phyloP scores from a whole-genome alignment of 2,888 invertebrate genomes.

The Synergus umbraculus region DNA sequence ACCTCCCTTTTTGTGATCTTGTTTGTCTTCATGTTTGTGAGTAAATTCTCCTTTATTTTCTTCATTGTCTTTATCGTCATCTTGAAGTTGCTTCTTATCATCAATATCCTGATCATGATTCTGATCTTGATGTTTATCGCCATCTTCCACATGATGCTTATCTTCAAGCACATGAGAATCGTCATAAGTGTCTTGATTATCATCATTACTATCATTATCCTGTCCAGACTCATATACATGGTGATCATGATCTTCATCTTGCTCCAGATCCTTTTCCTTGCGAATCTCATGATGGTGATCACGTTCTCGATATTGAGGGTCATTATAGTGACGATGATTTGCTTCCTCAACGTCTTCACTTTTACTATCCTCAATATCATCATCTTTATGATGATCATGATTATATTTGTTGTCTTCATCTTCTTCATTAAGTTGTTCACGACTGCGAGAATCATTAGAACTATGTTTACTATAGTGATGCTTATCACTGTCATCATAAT shows the following conservation, averaged over 20 bases:
- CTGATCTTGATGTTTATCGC: slow-evolving; percentile 39
- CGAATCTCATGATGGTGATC: neutral
- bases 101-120: neutral
- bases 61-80: slow-evolving; percentile 2
- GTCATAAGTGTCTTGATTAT: neutral
- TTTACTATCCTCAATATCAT: neutral
- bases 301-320: neutral
- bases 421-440: neutral
- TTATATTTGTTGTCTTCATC: slow-evolving; percentile 13
- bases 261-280: neutral
- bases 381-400: slow-evolving; percentile 39
- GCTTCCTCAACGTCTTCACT: neutral
- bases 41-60: slow-evolving; percentile 2
- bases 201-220: neutral
- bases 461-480: neutral
- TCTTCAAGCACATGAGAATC: too few relatives aligned
- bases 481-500: slow-evolving; percentile 7
- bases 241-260: slow-evolving; percentile 47
- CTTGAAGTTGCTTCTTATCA: slow-evolving; percentile 10
- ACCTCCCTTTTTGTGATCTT: slow-evolving; percentile 47
- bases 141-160: slow-evolving; percentile 4
- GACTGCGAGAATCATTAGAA: too few relatives aligned
- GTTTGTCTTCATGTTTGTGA: slow-evolving; percentile 47
- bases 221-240: slow-evolving; percentile 52
- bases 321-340: neutral